Evolutionary conservation across 92 coral and sea anemone genomes (phyloP).

Genomic region (Bergia puertoricense): DNA sequence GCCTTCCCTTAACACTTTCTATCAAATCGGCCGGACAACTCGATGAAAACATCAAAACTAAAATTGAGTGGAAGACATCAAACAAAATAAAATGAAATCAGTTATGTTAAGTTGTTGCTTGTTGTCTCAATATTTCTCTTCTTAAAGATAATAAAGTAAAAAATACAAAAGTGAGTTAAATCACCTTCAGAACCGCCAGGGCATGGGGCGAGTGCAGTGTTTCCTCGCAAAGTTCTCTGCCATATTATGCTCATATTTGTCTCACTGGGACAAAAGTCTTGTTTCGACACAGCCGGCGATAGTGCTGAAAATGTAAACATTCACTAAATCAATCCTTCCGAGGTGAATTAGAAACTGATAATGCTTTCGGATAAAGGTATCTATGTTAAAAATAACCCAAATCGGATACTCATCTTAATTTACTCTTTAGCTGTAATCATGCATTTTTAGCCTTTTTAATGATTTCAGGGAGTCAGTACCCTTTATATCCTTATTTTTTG

Average conservation of each 20-base stretch:
- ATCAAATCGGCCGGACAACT: too few species aligned
- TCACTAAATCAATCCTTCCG: neutral
- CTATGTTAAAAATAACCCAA: too few species aligned
- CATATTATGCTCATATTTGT: slow-evolving; percentile 52
- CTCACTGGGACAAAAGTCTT: slow-evolving; percentile 48
- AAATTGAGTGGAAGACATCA: neutral
- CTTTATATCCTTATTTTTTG: too few species aligned
- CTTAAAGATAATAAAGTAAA: too few species aligned
- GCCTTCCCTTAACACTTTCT: too few species aligned
- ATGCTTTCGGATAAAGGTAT: too few species aligned
- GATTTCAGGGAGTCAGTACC: too few species aligned
- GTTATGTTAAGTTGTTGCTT: neutral
- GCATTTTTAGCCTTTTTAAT: too few species aligned
- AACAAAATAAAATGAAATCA: neutral
- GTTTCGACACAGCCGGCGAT: slow-evolving; percentile 15
- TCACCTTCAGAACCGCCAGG: slow-evolving; percentile 65
- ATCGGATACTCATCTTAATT: too few species aligned
- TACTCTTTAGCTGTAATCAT: too few species aligned
- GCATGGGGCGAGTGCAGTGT: slow-evolving; percentile 55
- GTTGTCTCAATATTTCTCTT: neutral
- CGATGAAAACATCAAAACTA: slow-evolving; percentile 10
- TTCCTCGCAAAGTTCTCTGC: slow-evolving; percentile 59
- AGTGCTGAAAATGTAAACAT: slow-evolving; percentile 38
- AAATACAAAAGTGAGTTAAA: too few species aligned
- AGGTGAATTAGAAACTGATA: neutral